phyloP scores from a whole-genome alignment of 2,113 vertebrate genomes.

The Colius striatus region DNA sequence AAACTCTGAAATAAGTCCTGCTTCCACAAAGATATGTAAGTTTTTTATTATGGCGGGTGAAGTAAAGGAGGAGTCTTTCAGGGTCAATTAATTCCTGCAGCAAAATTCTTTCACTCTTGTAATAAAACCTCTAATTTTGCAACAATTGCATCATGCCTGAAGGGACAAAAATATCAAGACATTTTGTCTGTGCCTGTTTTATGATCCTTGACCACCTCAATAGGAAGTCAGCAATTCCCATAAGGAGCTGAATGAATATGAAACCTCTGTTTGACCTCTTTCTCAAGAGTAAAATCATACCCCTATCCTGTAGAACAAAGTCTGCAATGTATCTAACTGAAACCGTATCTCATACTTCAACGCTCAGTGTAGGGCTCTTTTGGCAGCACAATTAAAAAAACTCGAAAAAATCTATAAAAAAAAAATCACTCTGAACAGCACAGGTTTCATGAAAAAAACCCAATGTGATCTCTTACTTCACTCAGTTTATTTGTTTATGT shows the following conservation, averaged over 20 bases:
- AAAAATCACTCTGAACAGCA: neutral
- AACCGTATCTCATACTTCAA: neutral
- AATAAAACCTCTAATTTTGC: neutral
- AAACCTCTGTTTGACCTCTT: neutral
- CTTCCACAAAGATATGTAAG: neutral
- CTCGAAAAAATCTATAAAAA: neutral
- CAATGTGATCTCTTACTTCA: neutral
- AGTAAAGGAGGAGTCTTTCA: neutral
- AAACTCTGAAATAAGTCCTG: neutral
- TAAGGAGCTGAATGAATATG: neutral
- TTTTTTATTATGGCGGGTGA: neutral
- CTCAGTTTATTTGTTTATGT: neutral
- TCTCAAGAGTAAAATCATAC: neutral
- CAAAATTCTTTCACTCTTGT: neutral
- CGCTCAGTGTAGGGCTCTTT: neutral
- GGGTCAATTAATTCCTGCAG: neutral
- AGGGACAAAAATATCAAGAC: slow-evolving; percentile 12
- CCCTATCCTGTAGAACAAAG: neutral
- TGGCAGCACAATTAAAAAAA: neutral
- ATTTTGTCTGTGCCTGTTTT: neutral
- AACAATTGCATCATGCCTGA: neutral
- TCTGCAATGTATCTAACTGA: neutral
- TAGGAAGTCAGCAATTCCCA: neutral
- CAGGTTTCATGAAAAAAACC: neutral
- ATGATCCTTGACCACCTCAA: neutral